phyloP scores from a whole-genome alignment of 2,797 vertebrate genomes.

The Podargus strigoides region DNA sequence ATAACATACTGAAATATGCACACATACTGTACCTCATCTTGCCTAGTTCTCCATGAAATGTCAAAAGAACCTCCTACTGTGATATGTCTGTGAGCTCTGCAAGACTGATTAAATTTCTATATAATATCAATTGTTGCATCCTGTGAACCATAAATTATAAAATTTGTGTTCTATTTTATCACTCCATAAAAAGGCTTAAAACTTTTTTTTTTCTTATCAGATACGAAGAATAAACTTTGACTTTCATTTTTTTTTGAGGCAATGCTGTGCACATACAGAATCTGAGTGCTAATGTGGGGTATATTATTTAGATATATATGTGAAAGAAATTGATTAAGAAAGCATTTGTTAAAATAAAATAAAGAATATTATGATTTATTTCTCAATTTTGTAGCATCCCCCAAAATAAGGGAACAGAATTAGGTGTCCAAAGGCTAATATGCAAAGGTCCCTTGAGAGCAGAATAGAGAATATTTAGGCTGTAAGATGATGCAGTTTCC shows the following conservation, averaged over 20 bases:
- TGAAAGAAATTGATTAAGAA: neutral
- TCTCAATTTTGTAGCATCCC: neutral
- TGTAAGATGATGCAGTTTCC: neutral
- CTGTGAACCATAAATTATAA: slow-evolving; percentile 76
- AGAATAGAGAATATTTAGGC: neutral
- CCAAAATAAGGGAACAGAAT: slow-evolving; percentile 1
- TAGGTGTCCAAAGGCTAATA: neutral
- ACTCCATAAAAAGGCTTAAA: slow-evolving; percentile 66
- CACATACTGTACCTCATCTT: slow-evolving; percentile 63
- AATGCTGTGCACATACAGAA: slow-evolving; percentile 21
- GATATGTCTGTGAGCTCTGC: slow-evolving; percentile 69
- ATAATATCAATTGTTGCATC: slow-evolving; percentile 70
- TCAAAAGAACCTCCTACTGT: slow-evolving; percentile 76
- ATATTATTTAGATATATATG: neutral
- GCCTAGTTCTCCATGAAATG: slow-evolving; percentile 77
- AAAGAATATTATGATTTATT: neutral
- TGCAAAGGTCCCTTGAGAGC: neutral
- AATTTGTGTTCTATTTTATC: slow-evolving; percentile 72
- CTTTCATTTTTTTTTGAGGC: slow-evolving; percentile 52
- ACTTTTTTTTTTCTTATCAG: slow-evolving; percentile 25
- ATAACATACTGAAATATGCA: slow-evolving; percentile 64
- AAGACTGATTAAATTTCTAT: slow-evolving; percentile 78
- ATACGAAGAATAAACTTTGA: slow-evolving; percentile 9
- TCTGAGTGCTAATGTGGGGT: neutral
- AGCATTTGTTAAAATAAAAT: neutral